Evolutionary conservation across 2,113 vertebrate species (phyloP).

Genomic region (Poeciliopsis occidentalis): DNA sequence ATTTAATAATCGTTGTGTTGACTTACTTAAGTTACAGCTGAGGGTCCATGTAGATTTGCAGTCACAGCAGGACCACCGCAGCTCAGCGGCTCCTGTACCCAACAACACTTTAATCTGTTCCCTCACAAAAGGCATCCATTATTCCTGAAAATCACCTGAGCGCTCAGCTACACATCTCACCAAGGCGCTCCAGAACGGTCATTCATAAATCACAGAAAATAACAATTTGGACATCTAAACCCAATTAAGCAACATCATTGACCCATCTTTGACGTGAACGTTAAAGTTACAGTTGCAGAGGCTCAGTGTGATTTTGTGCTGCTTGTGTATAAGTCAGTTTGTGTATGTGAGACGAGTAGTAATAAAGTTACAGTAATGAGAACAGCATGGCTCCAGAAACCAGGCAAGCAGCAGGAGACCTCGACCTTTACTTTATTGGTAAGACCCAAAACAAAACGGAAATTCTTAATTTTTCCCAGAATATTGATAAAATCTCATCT

Average conservation of each 20-base stretch:
- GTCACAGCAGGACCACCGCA: conserved; percentile 34
- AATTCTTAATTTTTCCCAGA: too few relatives aligned
- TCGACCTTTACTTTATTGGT: too few relatives aligned
- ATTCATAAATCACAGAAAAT: conserved; percentile 29
- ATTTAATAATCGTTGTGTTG: conserved; percentile 48
- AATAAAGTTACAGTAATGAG: conserved; percentile 56
- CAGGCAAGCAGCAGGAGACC: too few relatives aligned
- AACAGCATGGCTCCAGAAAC: conserved; percentile 52
- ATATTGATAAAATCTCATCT: too few relatives aligned
- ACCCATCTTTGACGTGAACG: neutral
- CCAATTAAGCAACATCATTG: neutral
- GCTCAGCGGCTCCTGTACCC: conserved; percentile 23
- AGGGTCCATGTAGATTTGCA: neutral
- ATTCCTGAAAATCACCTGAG: neutral
- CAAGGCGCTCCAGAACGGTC: conserved; percentile 6
- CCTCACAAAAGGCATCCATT: conserved; percentile 20
- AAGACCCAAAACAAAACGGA: too few relatives aligned
- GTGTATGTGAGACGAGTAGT: neutral
- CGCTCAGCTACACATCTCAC: conserved; percentile 24
- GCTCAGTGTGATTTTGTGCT: neutral
- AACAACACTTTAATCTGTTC: conserved; percentile 19
- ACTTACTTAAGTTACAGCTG: conserved; percentile 34
- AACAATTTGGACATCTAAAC: conserved; percentile 1
- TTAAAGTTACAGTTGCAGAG: conserved; percentile 17
- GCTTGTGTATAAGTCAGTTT: neutral